phyloP scores from a whole-genome alignment of 2,888 invertebrate genomes.

The Myopa tessellatipennis region DNA sequence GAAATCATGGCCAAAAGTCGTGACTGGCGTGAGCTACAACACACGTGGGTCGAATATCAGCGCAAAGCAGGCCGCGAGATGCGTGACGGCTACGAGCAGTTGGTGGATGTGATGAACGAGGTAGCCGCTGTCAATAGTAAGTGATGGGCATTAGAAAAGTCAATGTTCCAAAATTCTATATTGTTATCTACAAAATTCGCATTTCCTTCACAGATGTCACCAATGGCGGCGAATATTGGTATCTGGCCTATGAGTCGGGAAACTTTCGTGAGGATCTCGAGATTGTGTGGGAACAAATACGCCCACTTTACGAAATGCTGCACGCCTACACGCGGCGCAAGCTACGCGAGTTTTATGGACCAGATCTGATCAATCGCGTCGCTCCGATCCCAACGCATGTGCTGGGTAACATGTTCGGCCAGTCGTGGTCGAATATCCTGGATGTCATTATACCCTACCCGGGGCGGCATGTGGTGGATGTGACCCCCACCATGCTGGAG shows the following conservation, averaged over 20 bases:
- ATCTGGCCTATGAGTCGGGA: conserved; percentile 84
- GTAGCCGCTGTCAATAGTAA: conserved; percentile 84
- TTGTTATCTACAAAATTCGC: neutral
- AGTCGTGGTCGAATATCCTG: conserved; percentile 85
- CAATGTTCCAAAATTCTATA: neutral
- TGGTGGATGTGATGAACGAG: conserved; percentile 83
- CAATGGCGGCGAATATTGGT: conserved; percentile 90
- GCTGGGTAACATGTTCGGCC: conserved; percentile 91
- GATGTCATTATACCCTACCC: conserved; percentile 88
- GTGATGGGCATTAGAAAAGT: conserved; percentile 57
- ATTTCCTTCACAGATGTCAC: conserved; percentile 78
- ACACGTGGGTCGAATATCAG: conserved; percentile 92
- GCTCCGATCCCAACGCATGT: conserved; percentile 88
- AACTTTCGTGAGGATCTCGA: conserved; percentile 83
- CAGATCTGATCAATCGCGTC: conserved; percentile 81
- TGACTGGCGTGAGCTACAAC: conserved; percentile 89
- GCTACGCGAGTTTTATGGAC: conserved; percentile 85
- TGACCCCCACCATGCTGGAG: conserved; percentile 83
- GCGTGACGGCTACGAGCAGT: conserved; percentile 82
- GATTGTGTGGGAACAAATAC: conserved; percentile 84
- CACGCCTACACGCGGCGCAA: conserved; percentile 91
- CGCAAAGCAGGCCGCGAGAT: conserved; percentile 84
- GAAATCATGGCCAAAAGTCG: conserved; percentile 82
- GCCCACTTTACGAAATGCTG: conserved; percentile 86
- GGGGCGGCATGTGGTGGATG: conserved; percentile 84